Conservation (phyloP, 1,140 invertebrate species). For the Bradynema listronoti region DNA sequence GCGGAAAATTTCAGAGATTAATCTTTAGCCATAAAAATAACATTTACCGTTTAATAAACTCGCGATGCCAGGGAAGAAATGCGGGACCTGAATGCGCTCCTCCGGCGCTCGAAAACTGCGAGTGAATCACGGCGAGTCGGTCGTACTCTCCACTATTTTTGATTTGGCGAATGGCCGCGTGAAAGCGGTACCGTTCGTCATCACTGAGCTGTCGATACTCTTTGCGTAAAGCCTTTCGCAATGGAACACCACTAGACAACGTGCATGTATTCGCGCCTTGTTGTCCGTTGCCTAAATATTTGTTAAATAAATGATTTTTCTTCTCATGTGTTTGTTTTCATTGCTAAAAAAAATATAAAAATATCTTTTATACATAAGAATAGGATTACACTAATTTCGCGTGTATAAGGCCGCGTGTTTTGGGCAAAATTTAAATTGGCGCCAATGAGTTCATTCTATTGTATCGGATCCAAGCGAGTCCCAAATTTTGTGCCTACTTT, state of each 20-base stretch:
- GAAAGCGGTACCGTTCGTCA: slow-evolving; percentile 35
- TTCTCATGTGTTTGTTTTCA: too few relatives aligned
- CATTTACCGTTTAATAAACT: slow-evolving; percentile 38
- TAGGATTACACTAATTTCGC: too few relatives aligned
- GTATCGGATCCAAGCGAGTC: too few relatives aligned
- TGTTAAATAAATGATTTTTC: too few relatives aligned
- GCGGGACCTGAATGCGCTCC: slow-evolving; percentile 42
- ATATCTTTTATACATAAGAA: too few relatives aligned
- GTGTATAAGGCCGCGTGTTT: too few relatives aligned
- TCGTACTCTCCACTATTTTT: slow-evolving; percentile 58
- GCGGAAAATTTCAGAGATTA: neutral
- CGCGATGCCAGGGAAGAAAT: slow-evolving; percentile 39
- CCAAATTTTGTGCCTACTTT: too few relatives aligned
- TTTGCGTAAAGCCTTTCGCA: slow-evolving; percentile 36
- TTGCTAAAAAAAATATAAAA: slow-evolving; percentile 5
- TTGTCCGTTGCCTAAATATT: slow-evolving; percentile 39
- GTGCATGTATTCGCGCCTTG: slow-evolving; percentile 30
- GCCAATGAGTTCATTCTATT: too few relatives aligned
- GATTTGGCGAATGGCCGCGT: slow-evolving; percentile 56
- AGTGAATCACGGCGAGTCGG: slow-evolving; percentile 39
- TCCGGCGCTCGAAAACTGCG: slow-evolving; percentile 52
- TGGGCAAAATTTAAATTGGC: too few relatives aligned
- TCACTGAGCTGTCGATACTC: slow-evolving; percentile 36
- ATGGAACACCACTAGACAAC: slow-evolving; percentile 28
- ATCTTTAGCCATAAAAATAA: too few relatives aligned